Conservation (phyloP, 2,888 invertebrate species). For the Orchesella flavescens region DNA sequence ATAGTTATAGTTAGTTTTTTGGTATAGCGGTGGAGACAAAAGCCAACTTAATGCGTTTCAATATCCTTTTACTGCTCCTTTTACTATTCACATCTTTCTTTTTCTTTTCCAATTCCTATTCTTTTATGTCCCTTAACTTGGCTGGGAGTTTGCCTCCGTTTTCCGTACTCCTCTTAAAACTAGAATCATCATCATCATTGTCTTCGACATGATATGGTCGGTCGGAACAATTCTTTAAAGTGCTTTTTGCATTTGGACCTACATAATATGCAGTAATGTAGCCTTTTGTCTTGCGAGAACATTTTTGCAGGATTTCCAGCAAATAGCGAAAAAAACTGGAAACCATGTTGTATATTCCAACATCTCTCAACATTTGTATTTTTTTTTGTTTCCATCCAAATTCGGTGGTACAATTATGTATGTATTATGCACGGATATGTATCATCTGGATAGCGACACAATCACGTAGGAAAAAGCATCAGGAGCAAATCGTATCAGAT, state of each 20-base stretch:
- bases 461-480: too few relatives aligned
- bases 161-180: conserved; percentile 35
- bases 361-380: too few relatives aligned
- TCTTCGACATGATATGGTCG: conserved; percentile 10
- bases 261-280: not conserved
- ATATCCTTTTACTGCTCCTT: conserved; percentile 62
- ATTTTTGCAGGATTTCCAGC: not conserved
- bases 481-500: too few relatives aligned
- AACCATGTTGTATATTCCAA: too few relatives aligned
- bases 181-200: conserved; percentile 37
- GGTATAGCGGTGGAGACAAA: conserved; percentile 40
- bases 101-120: conserved; percentile 45
- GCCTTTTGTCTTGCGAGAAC: not conserved
- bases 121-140: conserved; percentile 53
- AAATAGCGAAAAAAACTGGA: too few relatives aligned
- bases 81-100: conserved; percentile 55
- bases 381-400: too few relatives aligned
- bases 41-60: conserved; percentile 63
- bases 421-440: too few relatives aligned
- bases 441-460: too few relatives aligned
- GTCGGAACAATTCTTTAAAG: conserved; percentile 41
- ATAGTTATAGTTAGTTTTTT: not conserved
- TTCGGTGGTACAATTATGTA: too few relatives aligned
- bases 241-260: conserved; percentile 16
- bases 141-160: conserved; percentile 40